These are phyloP conservation scores for Polypedilum vanderplanki DNA, from an alignment of 1,140 invertebrate species.

Conservation along the genomic window DNA sequence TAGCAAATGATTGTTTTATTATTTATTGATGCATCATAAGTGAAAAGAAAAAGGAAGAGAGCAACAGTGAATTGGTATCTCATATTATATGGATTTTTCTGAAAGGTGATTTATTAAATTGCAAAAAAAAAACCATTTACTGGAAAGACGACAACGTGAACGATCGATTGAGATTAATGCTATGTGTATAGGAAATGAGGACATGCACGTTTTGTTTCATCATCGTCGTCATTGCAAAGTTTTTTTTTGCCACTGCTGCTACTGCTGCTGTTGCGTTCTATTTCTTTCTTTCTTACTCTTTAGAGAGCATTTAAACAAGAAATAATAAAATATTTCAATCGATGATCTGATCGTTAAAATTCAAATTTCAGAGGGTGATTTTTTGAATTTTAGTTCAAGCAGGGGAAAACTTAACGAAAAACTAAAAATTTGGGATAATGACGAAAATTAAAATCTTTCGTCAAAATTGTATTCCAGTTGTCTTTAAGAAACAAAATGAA, in stretches of 20 bases:
- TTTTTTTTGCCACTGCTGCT: background rate
- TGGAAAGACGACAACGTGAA: background rate
- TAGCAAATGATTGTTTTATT: conserved; percentile 24
- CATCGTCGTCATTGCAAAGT: background rate
- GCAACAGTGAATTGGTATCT: background rate
- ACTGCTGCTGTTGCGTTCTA: background rate
- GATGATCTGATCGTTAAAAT: no score
- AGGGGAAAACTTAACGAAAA: no score
- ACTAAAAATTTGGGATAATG: no score
- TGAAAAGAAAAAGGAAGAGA: background rate
- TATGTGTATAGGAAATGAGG: background rate
- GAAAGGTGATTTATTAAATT: conserved; percentile 27
- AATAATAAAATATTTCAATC: no score
- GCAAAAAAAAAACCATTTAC: conserved; percentile 16
- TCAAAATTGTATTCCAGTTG: no score
- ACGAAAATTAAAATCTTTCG: no score
- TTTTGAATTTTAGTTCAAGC: no score
- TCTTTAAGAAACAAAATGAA: no score
- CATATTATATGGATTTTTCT: background rate
- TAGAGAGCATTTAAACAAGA: no score
- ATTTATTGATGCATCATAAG: background rate
- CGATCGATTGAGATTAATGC: conserved; percentile 24
- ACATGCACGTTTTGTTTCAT: conserved; percentile 25
- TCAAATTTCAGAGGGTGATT: no score
- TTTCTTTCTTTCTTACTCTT: no score